These are phyloP conservation scores for Melanerpes aurifrons DNA, from an alignment of 2,113 vertebrate species.

Conservation along the genomic window DNA sequence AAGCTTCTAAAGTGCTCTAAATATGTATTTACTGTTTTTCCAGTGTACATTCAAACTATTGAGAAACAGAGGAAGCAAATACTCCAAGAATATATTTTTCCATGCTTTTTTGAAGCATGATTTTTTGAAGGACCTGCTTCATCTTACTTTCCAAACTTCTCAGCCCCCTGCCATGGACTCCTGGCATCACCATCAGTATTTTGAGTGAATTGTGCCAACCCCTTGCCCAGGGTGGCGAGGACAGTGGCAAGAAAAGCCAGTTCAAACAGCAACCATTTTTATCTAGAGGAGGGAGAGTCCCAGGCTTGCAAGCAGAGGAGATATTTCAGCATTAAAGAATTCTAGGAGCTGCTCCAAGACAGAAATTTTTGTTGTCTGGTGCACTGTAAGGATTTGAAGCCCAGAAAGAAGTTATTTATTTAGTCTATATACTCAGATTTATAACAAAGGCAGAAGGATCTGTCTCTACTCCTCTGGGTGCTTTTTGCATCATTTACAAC, in stretches of 20 bases:
- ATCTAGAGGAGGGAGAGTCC: conserved; percentile 9
- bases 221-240: neutral
- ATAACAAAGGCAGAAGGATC: conserved; percentile 11
- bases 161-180: neutral
- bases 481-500: neutral
- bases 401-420: conserved; percentile 62
- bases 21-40: neutral
- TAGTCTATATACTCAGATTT: conserved; percentile 48
- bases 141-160: conserved; percentile 23
- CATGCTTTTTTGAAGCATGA: neutral
- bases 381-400: conserved; percentile 35
- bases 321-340: conserved; percentile 59
- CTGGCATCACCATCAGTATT: fast-evolving
- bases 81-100: neutral
- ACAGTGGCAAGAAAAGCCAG: neutral
- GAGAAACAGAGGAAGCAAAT: conserved; percentile 2
- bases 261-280: conserved; percentile 10
- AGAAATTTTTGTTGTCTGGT: conserved; percentile 46
- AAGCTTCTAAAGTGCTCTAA: neutral
- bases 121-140: neutral
- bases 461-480: neutral
- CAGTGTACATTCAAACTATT: neutral
- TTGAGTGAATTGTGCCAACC: neutral
- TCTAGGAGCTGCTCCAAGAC: conserved; percentile 63
- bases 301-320: neutral